Evolutionary conservation across 1,140 invertebrate species (phyloP).

Genomic region (Apolygus lucorum): DNA sequence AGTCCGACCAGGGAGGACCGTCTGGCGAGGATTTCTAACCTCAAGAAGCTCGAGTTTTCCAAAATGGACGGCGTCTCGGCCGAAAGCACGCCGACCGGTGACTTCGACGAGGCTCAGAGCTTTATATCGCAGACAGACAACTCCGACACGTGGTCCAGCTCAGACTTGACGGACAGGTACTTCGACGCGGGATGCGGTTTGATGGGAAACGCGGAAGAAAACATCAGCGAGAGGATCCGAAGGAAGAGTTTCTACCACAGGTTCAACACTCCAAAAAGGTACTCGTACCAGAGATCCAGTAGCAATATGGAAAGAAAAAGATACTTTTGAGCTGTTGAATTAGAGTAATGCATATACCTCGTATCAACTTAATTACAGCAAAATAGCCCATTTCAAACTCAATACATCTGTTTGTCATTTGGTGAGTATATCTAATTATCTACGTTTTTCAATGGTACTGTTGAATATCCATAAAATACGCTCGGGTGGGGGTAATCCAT

Average conservation of each 20-base stretch:
- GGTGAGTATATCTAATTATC: no score
- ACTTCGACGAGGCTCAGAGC: conserved; percentile 18
- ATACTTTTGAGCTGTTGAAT: conserved; percentile 24
- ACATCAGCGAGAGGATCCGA: conserved; percentile 24
- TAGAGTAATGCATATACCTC: not conserved
- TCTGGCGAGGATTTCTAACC: conserved; percentile 6
- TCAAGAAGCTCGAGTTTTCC: not conserved
- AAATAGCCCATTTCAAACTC: not conserved
- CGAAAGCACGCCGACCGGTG: conserved; percentile 21
- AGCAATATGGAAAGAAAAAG: conserved; percentile 26
- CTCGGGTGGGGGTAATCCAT: no score
- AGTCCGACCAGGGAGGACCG: not conserved
- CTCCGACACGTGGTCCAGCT: conserved; percentile 25
- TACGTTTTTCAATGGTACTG: no score
- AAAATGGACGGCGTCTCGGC: not conserved
- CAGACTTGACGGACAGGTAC: conserved; percentile 12
- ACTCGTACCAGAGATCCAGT: conserved; percentile 15
- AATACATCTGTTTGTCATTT: not conserved
- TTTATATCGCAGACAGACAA: conserved; percentile 20
- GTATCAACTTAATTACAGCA: not conserved
- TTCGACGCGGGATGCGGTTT: not conserved
- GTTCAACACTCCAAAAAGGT: conserved; percentile 24
- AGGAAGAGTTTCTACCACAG: conserved; percentile 26
- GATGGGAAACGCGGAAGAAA: not conserved
- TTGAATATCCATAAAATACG: no score